Conservation (phyloP, 2,888 invertebrate species). For the Eupsilia transversa region DNA sequence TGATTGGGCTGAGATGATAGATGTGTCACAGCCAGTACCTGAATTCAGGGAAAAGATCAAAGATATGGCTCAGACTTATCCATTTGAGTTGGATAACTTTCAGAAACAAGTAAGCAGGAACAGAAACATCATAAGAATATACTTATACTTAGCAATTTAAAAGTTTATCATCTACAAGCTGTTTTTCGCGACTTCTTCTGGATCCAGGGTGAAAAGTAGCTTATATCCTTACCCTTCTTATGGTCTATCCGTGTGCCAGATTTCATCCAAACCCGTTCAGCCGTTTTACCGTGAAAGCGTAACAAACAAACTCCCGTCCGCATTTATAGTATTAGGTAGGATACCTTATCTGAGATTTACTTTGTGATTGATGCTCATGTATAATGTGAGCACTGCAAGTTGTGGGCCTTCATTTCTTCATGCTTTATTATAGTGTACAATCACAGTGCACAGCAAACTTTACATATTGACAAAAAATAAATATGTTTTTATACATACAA, state of each 20-base stretch:
- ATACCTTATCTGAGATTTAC: background rate
- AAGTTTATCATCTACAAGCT: background rate
- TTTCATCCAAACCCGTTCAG: no score
- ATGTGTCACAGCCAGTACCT: constrained; percentile 94
- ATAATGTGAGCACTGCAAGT: background rate
- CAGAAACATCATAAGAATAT: background rate
- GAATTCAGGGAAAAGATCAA: constrained; percentile 96
- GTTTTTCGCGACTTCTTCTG: no score
- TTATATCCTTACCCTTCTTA: no score
- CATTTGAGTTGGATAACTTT: constrained; percentile 98
- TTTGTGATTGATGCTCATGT: background rate
- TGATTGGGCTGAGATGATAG: constrained; percentile 97
- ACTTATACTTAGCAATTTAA: background rate
- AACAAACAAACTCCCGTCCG: no score
- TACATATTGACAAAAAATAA: background rate
- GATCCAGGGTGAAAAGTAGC: no score
- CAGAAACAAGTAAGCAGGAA: constrained; percentile 94
- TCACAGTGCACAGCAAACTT: background rate
- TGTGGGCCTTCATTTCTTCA: background rate
- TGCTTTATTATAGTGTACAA: background rate
- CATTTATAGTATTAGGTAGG: no score
- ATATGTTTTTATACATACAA: background rate
- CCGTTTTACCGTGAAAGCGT: no score
- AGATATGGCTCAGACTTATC: constrained; percentile 95
- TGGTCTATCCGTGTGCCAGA: no score